A percentile compares a stretch with the other conserved stretches of the same genome.
Conservation (phyloP, 2,113 vertebrate species). For the Lagopus muta region DNA sequence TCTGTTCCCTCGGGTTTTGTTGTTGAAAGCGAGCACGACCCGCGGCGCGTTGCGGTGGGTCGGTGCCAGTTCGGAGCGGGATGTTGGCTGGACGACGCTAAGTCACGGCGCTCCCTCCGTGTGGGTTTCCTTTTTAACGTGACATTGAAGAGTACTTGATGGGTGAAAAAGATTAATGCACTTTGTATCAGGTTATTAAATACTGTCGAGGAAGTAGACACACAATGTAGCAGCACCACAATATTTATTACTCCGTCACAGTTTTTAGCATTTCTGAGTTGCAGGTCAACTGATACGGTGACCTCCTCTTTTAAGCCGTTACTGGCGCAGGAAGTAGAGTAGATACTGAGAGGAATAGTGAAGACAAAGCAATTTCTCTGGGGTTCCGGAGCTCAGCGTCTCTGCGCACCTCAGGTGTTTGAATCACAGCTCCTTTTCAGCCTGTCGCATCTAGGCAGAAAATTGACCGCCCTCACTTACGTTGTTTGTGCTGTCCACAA, state of each 20-base stretch:
- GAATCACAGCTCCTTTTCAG: conserved; percentile 79
- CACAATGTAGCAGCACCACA: conserved; percentile 87
- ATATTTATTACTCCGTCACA: conserved; percentile 89
- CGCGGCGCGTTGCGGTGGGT: conserved; percentile 31
- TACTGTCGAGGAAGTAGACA: conserved; percentile 84
- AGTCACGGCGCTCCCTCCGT: conserved; percentile 66
- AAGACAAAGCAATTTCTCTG: conserved; percentile 75
- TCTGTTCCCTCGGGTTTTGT: conserved; percentile 73
- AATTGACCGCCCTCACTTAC: conserved; percentile 78
- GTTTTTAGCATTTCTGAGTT: conserved; percentile 81
- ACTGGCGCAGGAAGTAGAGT: conserved; percentile 74
- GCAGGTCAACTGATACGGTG: conserved; percentile 76
- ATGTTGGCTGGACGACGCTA: conserved; percentile 69
- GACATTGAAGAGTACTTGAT: conserved; percentile 78
- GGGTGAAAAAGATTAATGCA: conserved; percentile 82
- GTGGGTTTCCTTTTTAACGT: conserved; percentile 73
- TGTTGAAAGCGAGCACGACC: conserved; percentile 72
- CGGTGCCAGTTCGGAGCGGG: conserved; percentile 37
- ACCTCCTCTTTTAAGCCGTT: conserved; percentile 74
- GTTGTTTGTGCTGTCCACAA: conserved; percentile 83
- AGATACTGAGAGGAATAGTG: conserved; percentile 62
- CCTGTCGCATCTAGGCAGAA: conserved; percentile 75
- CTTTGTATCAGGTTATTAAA: conserved; percentile 89
- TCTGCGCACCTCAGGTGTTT: conserved; percentile 84
- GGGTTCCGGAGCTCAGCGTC: conserved; percentile 70